Conservation (phyloP, 1,140 invertebrate species). For the Varroa destructor region DNA sequence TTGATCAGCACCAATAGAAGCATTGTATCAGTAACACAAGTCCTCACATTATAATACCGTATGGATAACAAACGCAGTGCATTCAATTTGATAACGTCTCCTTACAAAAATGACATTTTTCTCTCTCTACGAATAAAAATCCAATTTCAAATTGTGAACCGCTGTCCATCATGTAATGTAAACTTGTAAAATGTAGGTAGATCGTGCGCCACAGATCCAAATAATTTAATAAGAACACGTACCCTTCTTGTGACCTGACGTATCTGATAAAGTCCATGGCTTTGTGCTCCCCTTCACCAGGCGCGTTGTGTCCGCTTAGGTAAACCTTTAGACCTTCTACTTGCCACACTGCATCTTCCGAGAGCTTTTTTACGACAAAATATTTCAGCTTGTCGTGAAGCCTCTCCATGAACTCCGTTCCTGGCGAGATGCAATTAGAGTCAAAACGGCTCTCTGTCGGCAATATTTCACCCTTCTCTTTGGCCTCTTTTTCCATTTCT, state of each 20-base stretch:
- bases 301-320: slow-evolving; percentile 46
- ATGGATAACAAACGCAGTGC: no score
- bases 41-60: no score
- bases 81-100: no score
- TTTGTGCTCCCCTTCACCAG: slow-evolving; percentile 95
- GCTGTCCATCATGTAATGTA: no score
- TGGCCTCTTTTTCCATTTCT: slow-evolving; percentile 57
- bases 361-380: slow-evolving; percentile 75
- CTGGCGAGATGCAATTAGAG: slow-evolving; percentile 91
- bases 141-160: no score
- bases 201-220: no score
- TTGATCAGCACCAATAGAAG: no score
- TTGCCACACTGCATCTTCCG: slow-evolving; percentile 66
- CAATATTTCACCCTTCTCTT: slow-evolving; percentile 46
- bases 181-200: no score
- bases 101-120: no score
- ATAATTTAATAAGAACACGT: not conserved
- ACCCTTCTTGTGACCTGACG: slow-evolving; percentile 57
- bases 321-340: slow-evolving; percentile 42
- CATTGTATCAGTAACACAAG: no score
- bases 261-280: slow-evolving; percentile 95
- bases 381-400: slow-evolving; percentile 70
- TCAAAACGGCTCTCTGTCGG: slow-evolving; percentile 64
- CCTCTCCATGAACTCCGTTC: slow-evolving; percentile 69
- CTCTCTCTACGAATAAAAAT: no score